A percentile compares a stretch with the other conserved stretches of the same genome.
Conservation (phyloP, 2,888 invertebrate species). For the Pandemis heparana region DNA sequence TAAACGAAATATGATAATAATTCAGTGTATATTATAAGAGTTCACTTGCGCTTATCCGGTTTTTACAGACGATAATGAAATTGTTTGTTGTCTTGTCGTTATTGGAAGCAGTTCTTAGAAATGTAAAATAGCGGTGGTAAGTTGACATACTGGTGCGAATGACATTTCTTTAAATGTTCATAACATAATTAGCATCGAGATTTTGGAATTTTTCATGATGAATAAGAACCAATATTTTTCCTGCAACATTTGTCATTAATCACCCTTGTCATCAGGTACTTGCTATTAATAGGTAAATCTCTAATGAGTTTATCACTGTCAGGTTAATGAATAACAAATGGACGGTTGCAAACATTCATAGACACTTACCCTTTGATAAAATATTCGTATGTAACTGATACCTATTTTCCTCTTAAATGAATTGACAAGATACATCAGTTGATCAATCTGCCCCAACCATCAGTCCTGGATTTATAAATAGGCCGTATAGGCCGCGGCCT, state of each 20-base stretch:
- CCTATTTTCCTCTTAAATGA: neutral
- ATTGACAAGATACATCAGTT: neutral
- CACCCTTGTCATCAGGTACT: neutral
- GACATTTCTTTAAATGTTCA: neutral
- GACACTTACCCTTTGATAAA: too few relatives aligned
- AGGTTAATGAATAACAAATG: neutral
- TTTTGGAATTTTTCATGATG: neutral
- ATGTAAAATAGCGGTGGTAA: neutral
- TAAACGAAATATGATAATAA: neutral
- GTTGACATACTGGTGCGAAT: constrained; percentile 5
- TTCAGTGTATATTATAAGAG: neutral
- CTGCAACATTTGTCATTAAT: neutral
- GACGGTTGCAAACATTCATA: neutral
- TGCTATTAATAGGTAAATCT: neutral
- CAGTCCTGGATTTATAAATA: too few relatives aligned
- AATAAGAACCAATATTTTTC: neutral
- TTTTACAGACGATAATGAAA: constrained; percentile 9
- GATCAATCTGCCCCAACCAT: too few relatives aligned
- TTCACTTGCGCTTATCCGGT: neutral
- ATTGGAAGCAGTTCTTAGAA: neutral
- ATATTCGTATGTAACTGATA: too few relatives aligned
- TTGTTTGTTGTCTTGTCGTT: neutral
- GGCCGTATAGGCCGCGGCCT: too few relatives aligned
- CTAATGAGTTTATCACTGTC: neutral
- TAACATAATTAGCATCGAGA: neutral